A percentile compares a stretch with the other conserved stretches of the same genome.
Conservation (phyloP, 2,797 vertebrate species). For the Streptopelia turtur region DNA sequence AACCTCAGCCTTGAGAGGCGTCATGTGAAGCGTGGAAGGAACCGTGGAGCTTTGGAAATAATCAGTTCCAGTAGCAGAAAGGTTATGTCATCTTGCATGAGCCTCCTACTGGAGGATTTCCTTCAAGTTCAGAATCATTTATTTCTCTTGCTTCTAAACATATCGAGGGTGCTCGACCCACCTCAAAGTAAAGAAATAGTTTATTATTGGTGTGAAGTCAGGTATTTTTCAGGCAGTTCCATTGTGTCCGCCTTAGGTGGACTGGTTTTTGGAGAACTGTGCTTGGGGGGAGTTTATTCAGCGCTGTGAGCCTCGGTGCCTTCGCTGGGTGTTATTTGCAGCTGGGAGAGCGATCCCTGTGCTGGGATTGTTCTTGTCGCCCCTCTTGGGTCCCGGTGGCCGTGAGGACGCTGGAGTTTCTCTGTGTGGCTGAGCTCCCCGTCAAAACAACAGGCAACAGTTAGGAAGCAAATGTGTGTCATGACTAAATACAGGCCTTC, state of each 20-base stretch:
- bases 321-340: neutral
- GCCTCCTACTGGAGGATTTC: neutral
- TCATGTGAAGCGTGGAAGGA: neutral
- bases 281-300: neutral
- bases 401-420: neutral
- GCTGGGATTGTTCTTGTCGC: neutral
- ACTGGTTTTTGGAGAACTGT: neutral
- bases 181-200: neutral
- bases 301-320: fast-evolving
- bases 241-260: neutral
- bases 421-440: neutral
- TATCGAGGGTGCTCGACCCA: neutral
- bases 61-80: neutral
- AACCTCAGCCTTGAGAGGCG: neutral
- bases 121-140: constrained; percentile 46
- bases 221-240: neutral
- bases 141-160: neutral
- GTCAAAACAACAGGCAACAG: neutral
- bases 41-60: constrained; percentile 44
- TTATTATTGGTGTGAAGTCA: neutral
- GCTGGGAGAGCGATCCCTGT: neutral
- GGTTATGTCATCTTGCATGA: constrained; percentile 2
- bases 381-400: neutral
- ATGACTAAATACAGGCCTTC: neutral
- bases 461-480: neutral